A percentile compares a stretch with the other conserved stretches of the same genome.
Evolutionary conservation across 2,113 vertebrate species (phyloP).

Genomic region (Ptilorrhoa leucosticta): DNA sequence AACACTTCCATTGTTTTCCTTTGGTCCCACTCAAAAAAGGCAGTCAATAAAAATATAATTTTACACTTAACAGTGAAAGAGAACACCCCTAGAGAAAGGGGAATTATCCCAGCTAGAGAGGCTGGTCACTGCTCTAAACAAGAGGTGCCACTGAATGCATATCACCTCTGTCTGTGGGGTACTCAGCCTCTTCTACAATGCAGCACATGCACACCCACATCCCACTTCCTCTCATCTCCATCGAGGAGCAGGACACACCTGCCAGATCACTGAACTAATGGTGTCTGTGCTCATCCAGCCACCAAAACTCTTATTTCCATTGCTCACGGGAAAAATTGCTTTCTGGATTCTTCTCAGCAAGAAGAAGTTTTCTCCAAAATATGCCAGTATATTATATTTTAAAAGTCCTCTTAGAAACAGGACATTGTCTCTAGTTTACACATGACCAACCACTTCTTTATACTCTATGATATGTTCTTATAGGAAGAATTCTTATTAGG

Average conservation of each 20-base stretch:
- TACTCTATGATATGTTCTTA: not conserved
- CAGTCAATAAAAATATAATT: not conserved
- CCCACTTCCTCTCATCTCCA: not conserved
- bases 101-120: not conserved
- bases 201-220: not conserved
- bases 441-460: not conserved
- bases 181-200: not conserved
- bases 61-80: not conserved
- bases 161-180: not conserved
- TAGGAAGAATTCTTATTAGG: not conserved
- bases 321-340: not conserved
- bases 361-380: not conserved
- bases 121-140: not conserved
- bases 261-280: accelerated
- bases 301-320: not conserved
- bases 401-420: not conserved
- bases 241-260: not conserved
- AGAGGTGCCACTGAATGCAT: not conserved
- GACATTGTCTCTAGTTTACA: not conserved
- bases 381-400: not conserved
- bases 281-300: not conserved
- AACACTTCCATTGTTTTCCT: not conserved
- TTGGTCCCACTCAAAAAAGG: not conserved
- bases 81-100: not conserved
- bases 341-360: not conserved